Base-by-base conservation (phyloP, 2,113 vertebrate species). In the Notiomystis cincta region DNA sequence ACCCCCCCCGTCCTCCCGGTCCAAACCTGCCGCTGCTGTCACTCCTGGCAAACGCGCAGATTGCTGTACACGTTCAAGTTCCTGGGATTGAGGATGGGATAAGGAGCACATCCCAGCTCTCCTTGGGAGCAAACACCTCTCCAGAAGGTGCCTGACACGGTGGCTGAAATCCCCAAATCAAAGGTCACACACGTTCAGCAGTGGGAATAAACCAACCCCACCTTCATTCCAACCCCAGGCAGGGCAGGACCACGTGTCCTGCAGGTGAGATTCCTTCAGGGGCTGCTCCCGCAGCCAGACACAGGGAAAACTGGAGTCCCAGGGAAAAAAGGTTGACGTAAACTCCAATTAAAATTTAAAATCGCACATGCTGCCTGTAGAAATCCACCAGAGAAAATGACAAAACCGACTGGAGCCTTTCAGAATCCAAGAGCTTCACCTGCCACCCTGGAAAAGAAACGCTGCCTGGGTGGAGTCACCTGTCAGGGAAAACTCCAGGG, bases 51-150 rank as follows among this genome's bases (percentile, higher is more conserved):
- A 54, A 56, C 0, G 1, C 3, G 11, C n/a, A 7, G 17, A 33
- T 4, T 16, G 11, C 2, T n/a, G 20, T 0, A 11, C 0, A 20
- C 6, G 1, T 3, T 7, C 7, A 7, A 18, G 7, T 72, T 57
- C 51, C 44, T 1, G 33, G 21, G 25, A 54, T 37, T 17, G 35
- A 30, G 40, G 61, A 28, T 2, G 5, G 37, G 72, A 44, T 2
- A 2, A 61, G 10, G 1, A 65, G 18, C 6, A 3, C 67, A 70
- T 15, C 72, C 60, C 8, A 1, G 1, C 56, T 48, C 22, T 13
- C 19, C 70, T 6, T 7, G 14, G 23, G 40, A 73, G 37, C 37
- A 71, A 64, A 53, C 27, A 7, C 3, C 25, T 19, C 61, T 23
- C 44, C 51, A 35, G 53, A 54, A 67, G 20, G 51, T 6, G 56